These are phyloP conservation scores for Bombyx huttoni DNA, from an alignment of 2,888 invertebrate genomes.

Conservation along the genomic window DNA sequence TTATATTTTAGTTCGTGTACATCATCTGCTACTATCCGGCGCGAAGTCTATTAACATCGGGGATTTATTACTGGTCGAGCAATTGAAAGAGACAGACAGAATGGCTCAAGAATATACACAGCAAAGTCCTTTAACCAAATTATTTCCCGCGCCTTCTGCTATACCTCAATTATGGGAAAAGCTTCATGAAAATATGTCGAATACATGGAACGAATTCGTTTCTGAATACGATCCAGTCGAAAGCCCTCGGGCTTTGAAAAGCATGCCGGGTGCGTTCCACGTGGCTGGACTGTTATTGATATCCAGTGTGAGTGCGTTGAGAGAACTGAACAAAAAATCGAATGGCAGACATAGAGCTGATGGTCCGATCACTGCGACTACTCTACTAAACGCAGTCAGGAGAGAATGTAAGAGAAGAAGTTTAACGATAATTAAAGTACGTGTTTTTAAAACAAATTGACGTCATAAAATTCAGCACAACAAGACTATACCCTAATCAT, in stretches of 20 bases:
- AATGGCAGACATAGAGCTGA: conserved; percentile 33
- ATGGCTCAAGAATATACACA: conserved; percentile 32
- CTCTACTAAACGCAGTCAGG: conserved; percentile 50
- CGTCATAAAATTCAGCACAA: too few relatives aligned
- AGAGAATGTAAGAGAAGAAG: conserved; percentile 51
- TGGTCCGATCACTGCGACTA: conserved; percentile 51
- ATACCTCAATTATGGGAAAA: conserved; percentile 78
- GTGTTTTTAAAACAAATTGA: not conserved
- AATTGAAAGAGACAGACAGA: conserved; percentile 41
- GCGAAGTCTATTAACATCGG: conserved; percentile 80
- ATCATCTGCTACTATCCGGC: conserved; percentile 82
- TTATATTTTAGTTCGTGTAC: conserved; percentile 80
- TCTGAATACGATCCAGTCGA: conserved; percentile 84
- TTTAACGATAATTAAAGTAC: conserved; percentile 51
- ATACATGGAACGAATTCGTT: conserved; percentile 86
- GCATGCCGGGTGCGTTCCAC: conserved; percentile 71
- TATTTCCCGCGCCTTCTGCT: conserved; percentile 74
- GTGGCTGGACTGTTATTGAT: conserved; percentile 76
- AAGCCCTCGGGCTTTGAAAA: conserved; percentile 76
- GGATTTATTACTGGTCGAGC: conserved; percentile 78
- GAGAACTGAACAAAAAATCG: conserved; percentile 73
- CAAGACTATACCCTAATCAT: not conserved
- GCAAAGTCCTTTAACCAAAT: conserved; percentile 62
- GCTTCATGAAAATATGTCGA: conserved; percentile 77
- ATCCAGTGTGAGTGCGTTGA: conserved; percentile 74